Conservation (phyloP, 2,797 vertebrate species). For the Vireo griseus region DNA sequence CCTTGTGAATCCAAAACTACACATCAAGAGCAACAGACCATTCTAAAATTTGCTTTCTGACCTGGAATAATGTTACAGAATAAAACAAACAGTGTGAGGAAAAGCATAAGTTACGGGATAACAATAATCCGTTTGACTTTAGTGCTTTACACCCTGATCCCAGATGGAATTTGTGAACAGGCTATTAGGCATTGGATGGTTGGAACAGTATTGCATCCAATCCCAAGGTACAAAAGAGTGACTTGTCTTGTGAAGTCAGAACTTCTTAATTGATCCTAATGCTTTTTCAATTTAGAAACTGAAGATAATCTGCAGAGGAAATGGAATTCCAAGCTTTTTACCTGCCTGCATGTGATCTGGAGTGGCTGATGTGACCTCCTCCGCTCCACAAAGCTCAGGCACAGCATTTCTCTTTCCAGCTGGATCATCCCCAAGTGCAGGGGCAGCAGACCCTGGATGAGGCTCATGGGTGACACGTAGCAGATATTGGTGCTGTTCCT, state of each 20-base stretch:
- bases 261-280: background rate
- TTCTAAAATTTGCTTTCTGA: background rate
- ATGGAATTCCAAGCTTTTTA: background rate
- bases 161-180: background rate
- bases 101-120: background rate
- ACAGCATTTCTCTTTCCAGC: background rate
- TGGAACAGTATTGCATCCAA: background rate
- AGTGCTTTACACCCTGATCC: background rate
- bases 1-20: background rate
- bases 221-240: rapidly evolving
- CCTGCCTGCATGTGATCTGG: background rate
- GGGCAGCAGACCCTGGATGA: background rate
- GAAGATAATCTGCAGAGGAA: background rate
- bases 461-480: rapidly evolving
- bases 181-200: rapidly evolving
- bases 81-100: background rate
- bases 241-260: background rate
- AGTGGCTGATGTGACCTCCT: background rate
- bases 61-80: background rate
- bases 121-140: background rate
- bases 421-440: background rate
- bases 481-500: background rate
- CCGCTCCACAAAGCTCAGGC: background rate
- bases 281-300: background rate
- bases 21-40: background rate